Percentiles rank a stretch among this genome's conserved stretches.
These are phyloP conservation scores for Boulengeromyrus knoepffleri DNA, from an alignment of 2,113 vertebrate genomes.

Conservation along the genomic window DNA sequence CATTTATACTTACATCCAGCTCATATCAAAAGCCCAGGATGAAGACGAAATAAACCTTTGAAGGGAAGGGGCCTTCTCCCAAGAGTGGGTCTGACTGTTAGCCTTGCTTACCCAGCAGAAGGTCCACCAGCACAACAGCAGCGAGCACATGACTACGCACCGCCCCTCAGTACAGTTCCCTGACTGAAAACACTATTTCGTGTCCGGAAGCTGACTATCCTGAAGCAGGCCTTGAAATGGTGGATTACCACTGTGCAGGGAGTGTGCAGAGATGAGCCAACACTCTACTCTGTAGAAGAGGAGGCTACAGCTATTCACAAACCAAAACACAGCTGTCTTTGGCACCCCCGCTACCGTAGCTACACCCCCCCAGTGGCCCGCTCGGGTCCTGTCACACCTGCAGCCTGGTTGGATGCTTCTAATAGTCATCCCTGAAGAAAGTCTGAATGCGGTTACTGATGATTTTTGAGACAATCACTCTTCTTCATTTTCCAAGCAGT, in stretches of 20 bases:
- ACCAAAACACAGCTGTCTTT: slow-evolving; percentile 24
- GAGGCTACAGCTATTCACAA: slow-evolving; percentile 27
- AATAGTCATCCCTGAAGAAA: neutral
- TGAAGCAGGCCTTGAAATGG: neutral
- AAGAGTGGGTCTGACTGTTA: neutral
- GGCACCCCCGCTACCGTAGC: neutral
- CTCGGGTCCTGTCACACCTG: neutral
- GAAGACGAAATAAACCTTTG: neutral
- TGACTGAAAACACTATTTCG: neutral
- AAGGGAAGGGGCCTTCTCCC: neutral
- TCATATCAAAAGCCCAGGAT: neutral
- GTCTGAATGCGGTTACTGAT: neutral
- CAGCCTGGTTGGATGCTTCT: neutral
- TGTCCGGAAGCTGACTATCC: slow-evolving; percentile 24
- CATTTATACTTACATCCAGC: neutral
- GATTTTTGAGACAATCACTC: neutral
- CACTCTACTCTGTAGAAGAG: slow-evolving; percentile 21
- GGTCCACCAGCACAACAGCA: neutral
- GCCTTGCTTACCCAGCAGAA: neutral
- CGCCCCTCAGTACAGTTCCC: no score
- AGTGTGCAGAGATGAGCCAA: slow-evolving; percentile 1
- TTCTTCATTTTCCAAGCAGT: neutral
- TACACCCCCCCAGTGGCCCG: neutral
- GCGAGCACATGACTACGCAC: neutral
- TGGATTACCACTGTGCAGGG: slow-evolving; percentile 17